Evolutionary conservation across 2,888 invertebrate genomes (phyloP), one percentile per base, ranked within the genome.

Genomic region (Ophioninae sp.): DNA sequence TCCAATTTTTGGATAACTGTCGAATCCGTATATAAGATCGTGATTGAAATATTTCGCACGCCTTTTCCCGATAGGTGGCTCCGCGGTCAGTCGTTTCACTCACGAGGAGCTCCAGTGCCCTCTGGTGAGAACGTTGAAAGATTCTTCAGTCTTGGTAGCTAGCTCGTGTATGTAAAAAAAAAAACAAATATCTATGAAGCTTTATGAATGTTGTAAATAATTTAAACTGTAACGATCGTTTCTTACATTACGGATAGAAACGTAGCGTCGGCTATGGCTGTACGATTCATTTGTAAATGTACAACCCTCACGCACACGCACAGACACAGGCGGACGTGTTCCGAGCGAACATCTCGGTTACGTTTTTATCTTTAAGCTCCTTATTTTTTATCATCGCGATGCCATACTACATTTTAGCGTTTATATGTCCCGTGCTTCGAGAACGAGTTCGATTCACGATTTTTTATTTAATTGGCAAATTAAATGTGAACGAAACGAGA

Each of bases 141-240:
- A 79, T 69, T 79, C 67, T 75, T 67, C 67, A 58, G 75, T 72
- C 17, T 8, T 81, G 59, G 56, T 84, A 84, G 76, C 73, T 81
- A 84, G 72, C 67, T 51, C 56, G 83, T 82, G 75, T 80, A 82
- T 87, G 73, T 84, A 67, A 69, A 73, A 68, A 68, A 59, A 71
- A 59, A 69, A 72, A 65, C 74, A 65, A 77, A 71, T 74, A 84
- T 80, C 78, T 76, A 81, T 77, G 41, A 85, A 85, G 84, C 75
- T 88, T 86, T 86, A 88, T 89, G 81, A 87, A 89, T 86, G 85
- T 88, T 90, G 89, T 90, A 90, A 87, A 90, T 91, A 90, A 87
- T 89, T 89, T 78, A 85, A 30, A 88, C 85, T 86, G 86, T 90
- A 89, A 81, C 81, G 82, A 87, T 88, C 81, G 88, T 89, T 90